Conservation (phyloP, 2,888 invertebrate genomes). For the Volucella bombylans region DNA sequence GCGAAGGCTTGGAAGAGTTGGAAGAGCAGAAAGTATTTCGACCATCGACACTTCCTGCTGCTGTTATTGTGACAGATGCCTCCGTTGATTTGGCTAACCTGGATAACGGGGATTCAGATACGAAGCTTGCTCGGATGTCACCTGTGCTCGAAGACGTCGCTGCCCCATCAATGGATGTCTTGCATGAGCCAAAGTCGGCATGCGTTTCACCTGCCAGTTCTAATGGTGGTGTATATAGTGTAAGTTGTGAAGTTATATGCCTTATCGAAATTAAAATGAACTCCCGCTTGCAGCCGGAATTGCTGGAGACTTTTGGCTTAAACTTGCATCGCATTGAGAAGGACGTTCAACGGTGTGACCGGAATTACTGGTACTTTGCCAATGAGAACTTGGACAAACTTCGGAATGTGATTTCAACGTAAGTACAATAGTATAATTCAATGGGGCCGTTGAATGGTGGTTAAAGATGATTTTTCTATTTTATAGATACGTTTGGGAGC, state of each 20-base stretch:
- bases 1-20: slow-evolving; percentile 2
- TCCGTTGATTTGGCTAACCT: slow-evolving; percentile 86
- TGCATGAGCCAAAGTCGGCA: slow-evolving; percentile 84
- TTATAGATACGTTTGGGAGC: slow-evolving; percentile 96
- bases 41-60: slow-evolving; percentile 82
- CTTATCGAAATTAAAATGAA: not conserved
- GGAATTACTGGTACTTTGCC: slow-evolving; percentile 96
- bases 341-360: slow-evolving; percentile 96
- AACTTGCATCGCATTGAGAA: slow-evolving; percentile 98
- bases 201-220: slow-evolving; percentile 94
- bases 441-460: no score
- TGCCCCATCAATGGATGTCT: slow-evolving; percentile 78
- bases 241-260: slow-evolving; percentile 83
- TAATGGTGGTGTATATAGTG: slow-evolving; percentile 94
- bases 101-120: slow-evolving; percentile 82
- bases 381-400: slow-evolving; percentile 94
- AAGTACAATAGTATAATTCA: slow-evolving; percentile 81
- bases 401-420: slow-evolving; percentile 98
- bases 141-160: slow-evolving; percentile 85
- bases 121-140: slow-evolving; percentile 84
- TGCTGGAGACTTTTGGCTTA: slow-evolving; percentile 91
- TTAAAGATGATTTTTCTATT: slow-evolving; percentile 8
- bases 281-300: slow-evolving; percentile 86
- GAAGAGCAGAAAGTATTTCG: slow-evolving; percentile 8
- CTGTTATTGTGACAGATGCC: slow-evolving; percentile 88